Evolutionary conservation across 2,888 invertebrate genomes (phyloP), one percentile per base, ranked within the genome.

Genomic region (Agrochola lychnidis): DNA sequence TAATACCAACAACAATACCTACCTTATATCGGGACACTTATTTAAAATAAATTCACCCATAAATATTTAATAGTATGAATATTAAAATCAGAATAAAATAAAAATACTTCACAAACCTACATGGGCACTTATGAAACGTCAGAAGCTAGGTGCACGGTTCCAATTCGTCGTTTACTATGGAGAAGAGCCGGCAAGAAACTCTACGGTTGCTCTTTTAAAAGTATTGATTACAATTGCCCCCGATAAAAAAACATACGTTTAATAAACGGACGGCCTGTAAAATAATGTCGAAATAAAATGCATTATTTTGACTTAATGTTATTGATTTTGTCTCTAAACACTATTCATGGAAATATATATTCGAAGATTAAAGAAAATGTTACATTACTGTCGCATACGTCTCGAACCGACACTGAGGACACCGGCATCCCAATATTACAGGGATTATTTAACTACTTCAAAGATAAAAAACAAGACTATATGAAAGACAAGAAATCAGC

Each of bases 251-350:
- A 30, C 19, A 51, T 42, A 0, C n/a, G 9, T 48, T 36, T 30
- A 22, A 22, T n/a, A 45, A 36, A 36, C 4, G 36, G 36, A 36
- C 36, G 22, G 79, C 42, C 59, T 71, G 9, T 40, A 53, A 66
- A 67, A 64, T 59, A 91, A 30, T 89, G 90, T 85, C 82, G 70
- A 64, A 80, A 73, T 81, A 89, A 81, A 84, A 93, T 93, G 93
- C 87, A 83, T 81, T 69, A 87, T 72, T 73, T 80, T 78, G 74
- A 74, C 87, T 14, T 81, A 16, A 25, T 59, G 14, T 40, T 79
- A 12, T n/a, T 88, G 19, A 40, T 84, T 48, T 14, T 78, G 10
- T 76, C 22, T 57, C 10, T 36, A 30, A 59, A 82, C 30, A 25
- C 74, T 14, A 83, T 85, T 30, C 73, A 87, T 36, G 88, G 89